A percentile compares a stretch with the other conserved stretches of the same genome.
phyloP scores from a whole-genome alignment of 1,140 invertebrate species.

The Anastrepha ludens region DNA sequence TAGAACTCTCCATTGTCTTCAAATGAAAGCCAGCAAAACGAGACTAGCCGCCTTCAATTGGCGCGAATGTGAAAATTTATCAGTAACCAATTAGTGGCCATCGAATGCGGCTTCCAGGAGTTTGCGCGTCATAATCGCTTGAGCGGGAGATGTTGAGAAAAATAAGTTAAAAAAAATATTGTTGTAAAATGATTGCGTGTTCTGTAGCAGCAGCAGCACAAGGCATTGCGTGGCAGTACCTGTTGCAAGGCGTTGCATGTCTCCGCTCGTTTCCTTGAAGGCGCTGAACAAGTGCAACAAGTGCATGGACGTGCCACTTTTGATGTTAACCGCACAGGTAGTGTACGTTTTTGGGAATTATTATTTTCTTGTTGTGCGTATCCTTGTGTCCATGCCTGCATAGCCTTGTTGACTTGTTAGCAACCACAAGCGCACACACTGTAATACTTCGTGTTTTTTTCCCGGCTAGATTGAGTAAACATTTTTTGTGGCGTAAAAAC shows the following conservation, averaged over 20 bases:
- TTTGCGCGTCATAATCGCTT: conserved; percentile 14
- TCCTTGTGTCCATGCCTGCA: not conserved
- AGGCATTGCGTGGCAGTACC: conserved; percentile 5
- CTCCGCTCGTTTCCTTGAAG: conserved; percentile 22
- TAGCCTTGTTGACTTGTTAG: not conserved
- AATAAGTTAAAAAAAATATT: not conserved
- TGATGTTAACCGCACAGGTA: conserved; percentile 29
- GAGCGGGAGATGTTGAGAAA: not conserved
- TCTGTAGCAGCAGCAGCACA: not conserved
- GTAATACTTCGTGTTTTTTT: no score
- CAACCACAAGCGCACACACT: conserved; percentile 28
- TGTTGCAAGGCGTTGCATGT: conserved; percentile 46
- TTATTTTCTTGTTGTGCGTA: not conserved
- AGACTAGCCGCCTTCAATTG: not conserved
- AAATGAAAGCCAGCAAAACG: not conserved
- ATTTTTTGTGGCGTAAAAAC: not conserved
- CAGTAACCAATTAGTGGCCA: conserved; percentile 12
- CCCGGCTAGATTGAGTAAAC: not conserved
- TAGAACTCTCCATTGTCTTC: not conserved
- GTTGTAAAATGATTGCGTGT: conserved; percentile 33
- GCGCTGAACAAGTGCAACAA: conserved; percentile 33
- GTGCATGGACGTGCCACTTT: conserved; percentile 51
- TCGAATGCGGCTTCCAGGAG: conserved; percentile 1
- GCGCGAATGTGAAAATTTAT: conserved; percentile 48
- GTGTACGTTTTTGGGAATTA: not conserved